Base-by-base conservation (phyloP, 1,140 invertebrate genomes). In the Drosophila punjabiensis region DNA sequence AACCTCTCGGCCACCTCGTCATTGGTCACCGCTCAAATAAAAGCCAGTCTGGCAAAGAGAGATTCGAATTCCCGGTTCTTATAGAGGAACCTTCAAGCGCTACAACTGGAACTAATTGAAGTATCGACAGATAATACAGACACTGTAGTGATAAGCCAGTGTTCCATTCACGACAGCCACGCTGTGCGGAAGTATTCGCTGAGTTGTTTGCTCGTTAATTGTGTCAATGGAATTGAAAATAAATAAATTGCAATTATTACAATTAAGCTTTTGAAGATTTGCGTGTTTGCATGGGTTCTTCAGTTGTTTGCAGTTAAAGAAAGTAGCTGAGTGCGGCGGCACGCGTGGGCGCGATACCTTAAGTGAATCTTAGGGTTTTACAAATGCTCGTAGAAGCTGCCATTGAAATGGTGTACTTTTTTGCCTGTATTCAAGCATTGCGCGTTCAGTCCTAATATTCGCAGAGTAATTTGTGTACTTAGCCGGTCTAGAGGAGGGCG, bases 1-100 rank as follows among this genome's bases (percentile, higher is more conserved):
- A 97, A 96, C 96, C 96, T 96, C 96, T 97, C 96, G 96, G 96
- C 96, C 96, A 96, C 96, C 96, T 96, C 96, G 96, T 96, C 96
- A 32, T 20, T 35, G 32, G 45, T 11, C n/a, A 4, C 0, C 1
- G 3, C 3, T 14, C 24, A 10, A 30, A 16, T 32, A 73, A 74
- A 43, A 28, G 30, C n/a, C 30, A 61, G n/a, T 43, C 52, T 62
- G 4, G 7, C 0, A 20, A 35, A 74, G 30, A 35, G 13, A 14
- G 8, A 24, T 14, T 16, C 5, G 3, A 37, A 13, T 1, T 30
- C 50, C 3, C 33, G 4, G 16, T 47, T 73, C 70, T 74, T 73
- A 74, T 74, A 68, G 28, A 39, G 32, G 45, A 73, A 74, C 14
- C 30, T 4, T 10, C 4, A 20, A 60, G 18, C 11, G 20, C 20